Base-by-base conservation (phyloP, 2,797 vertebrate genomes). In the Lerista edwardsae region DNA sequence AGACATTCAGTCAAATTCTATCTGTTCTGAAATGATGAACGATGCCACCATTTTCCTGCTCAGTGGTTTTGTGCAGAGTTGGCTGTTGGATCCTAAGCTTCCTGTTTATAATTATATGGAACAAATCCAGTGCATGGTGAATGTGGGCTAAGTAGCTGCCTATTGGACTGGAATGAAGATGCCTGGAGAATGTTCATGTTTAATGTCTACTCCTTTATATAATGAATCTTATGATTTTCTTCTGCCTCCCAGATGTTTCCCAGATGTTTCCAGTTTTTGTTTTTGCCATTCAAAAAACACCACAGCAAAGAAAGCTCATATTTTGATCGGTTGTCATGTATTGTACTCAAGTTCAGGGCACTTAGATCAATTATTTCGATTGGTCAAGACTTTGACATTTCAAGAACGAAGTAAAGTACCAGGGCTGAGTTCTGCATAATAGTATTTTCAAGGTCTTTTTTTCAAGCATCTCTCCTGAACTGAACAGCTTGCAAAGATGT, bases 331-430 rank as follows among this genome's bases (percentile, higher is more conserved):
- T 84, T 90, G 75, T 86, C 73, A 61, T 86, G 36, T 78, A 75
- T 87, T 55, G 27, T 44, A 39, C 65, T 77, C 23, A 91, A 82
- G 59, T 92, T 90, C 87, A 90, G 84, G 88, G 34, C 19, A 55
- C 17, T 91, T 71, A 1, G 80, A 89, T 86, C 86, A 90, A 79
- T 79, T 5, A 86, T 90, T 87, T 90, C 75, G 90, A 75, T 78
- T 78, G 86, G 86, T 91, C 68, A 86, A 88, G 68, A 88, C 80
- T 90, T 93, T 90, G 87, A 90, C 93, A 85, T 84, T 91, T 90
- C 85, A 90, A 90, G 85, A 91, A 79, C 64, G 80, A 59, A 81
- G 88, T 71, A 87, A 91, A 91, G 44, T 17, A 90, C 86, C 79
- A 84, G 84, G 85, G 61, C 87, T 8, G 83, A 89, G 78, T 82